A percentile compares a stretch with the other conserved stretches of the same genome.
phyloP scores from a whole-genome alignment of 2,797 vertebrate genomes.

The Dicrostonyx torquatus region DNA sequence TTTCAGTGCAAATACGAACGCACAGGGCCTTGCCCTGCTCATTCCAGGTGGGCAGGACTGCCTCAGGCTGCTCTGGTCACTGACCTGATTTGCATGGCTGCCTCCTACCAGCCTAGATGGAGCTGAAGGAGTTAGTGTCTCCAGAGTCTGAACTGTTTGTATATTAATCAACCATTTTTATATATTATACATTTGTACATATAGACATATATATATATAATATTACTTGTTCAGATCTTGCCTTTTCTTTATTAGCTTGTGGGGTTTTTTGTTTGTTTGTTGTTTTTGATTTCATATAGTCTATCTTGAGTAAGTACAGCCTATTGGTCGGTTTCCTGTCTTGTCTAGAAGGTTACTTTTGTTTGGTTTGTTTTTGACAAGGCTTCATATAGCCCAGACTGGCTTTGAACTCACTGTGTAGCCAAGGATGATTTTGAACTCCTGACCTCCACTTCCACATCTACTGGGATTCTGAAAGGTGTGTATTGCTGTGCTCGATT shows the following conservation, averaged over 20 bases:
- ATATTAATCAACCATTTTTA: not conserved
- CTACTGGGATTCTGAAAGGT: not conserved
- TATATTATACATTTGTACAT: no score
- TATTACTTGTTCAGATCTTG: not conserved
- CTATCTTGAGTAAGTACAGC: not conserved
- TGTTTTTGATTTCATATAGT: not conserved
- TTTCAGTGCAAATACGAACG: not conserved
- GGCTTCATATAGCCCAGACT: not conserved
- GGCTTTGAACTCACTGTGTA: not conserved
- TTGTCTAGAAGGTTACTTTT: not conserved
- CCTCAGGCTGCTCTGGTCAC: not conserved
- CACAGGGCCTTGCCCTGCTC: not conserved
- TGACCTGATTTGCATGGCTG: not conserved
- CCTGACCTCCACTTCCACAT: not conserved
- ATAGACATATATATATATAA: no score
- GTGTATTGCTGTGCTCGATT: not conserved
- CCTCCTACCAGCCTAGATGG: not conserved
- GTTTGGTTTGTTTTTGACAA: no score
- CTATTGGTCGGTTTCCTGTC: not conserved
- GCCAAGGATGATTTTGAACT: not conserved
- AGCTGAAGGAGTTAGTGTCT: not conserved
- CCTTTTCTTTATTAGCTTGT: not conserved
- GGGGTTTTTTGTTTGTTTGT: not conserved
- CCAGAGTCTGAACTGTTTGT: not conserved
- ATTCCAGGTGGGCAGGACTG: not conserved